Base-by-base conservation (phyloP, 2,888 invertebrate genomes). In the Polylopha cassiicola region DNA sequence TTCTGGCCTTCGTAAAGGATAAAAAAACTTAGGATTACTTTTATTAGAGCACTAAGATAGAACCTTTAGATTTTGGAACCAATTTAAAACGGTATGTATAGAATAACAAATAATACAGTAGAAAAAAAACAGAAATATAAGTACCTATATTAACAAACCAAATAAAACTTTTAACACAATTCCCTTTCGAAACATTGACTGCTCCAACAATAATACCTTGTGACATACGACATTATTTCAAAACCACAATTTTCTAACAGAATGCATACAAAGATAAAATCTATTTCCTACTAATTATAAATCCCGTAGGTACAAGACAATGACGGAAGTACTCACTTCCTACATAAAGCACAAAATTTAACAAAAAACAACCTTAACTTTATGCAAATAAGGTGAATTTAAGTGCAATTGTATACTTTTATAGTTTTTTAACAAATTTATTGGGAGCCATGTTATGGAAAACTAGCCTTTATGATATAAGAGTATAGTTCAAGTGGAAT, bases 301-400 rank as follows among this genome's bases (percentile, higher is more conserved):
- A 42, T 21, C 16, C 39, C 39, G 29, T 34, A 43, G 34, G 28
- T 17, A 37, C 14, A 33, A 39, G 39, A 43, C 39, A 43, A 43
- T 42, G 36, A 39, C 44, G 47, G 47, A 44, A 47, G 38, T 18
- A 16, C 16, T 29, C 8, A 33, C 38, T 42, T 47, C 41, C 47
- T 34, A 22, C 38, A 37, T 26, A 15, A 20, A 17, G 5, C 33
- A 22, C 21, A 27, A 31, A 33, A 44, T 13, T n/a, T 5, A 28
- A 3, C 15, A 13, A 26, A 34, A 11, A 10, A 2, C 2, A 9
- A 24, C 36, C 11, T 30, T 26, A 41, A 21, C 1, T 2, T 5
- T 6, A 6, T 16, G 1, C 0, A 0, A 16, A 24, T 41, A 36
- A 24, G 7, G n/a, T 4, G n/a, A 36, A 16, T 26, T 30, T 16